Conservation (phyloP, 2,797 vertebrate genomes). For the Balearica regulorum region DNA sequence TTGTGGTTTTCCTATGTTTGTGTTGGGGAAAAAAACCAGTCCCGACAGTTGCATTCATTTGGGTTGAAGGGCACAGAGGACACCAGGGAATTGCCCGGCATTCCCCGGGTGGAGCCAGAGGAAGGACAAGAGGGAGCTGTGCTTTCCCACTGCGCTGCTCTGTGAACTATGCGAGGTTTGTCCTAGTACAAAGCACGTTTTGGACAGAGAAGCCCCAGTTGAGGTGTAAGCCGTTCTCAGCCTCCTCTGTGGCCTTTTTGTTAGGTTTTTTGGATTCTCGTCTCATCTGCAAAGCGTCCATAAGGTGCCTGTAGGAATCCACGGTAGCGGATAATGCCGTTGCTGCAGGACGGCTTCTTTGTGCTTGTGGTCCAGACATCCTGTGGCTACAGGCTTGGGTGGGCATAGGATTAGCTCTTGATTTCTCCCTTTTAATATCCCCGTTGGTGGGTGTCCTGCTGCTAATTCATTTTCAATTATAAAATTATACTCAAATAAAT, state of each 20-base stretch:
- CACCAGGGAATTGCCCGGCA: neutral
- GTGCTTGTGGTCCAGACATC: neutral
- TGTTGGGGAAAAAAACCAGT: no score
- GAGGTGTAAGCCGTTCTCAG: neutral
- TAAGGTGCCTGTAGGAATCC: neutral
- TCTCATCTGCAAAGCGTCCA: neutral
- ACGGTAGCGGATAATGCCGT: neutral
- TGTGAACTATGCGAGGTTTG: neutral
- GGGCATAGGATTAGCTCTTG: neutral
- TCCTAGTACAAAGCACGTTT: accelerated
- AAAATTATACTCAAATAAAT: neutral
- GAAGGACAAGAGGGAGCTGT: neutral
- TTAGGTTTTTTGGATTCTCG: neutral
- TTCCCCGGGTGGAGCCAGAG: neutral
- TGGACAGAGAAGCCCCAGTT: neutral
- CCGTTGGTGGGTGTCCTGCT: neutral
- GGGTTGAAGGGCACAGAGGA: neutral
- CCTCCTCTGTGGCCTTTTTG: neutral
- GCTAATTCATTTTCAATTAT: neutral
- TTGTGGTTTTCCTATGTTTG: neutral
- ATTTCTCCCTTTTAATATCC: neutral
- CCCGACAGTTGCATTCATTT: accelerated
- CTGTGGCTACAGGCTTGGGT: neutral
- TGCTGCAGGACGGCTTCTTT: neutral
- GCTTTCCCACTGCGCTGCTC: neutral